phyloP scores from a whole-genome alignment of 2,113 vertebrate species.

The Psephotus haematonotus region DNA sequence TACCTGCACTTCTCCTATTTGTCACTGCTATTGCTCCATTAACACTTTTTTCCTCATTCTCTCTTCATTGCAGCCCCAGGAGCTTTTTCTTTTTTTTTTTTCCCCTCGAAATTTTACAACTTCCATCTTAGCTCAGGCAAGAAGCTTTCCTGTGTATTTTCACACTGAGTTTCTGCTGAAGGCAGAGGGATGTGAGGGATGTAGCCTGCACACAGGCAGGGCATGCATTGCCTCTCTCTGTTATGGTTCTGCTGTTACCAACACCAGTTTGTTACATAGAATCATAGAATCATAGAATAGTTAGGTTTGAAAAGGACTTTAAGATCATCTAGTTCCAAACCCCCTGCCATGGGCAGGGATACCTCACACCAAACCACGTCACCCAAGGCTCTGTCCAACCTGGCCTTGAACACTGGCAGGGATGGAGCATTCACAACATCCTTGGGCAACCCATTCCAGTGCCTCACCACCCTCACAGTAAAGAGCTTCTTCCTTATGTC shows the following conservation, averaged over 20 bases:
- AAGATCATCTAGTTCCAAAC: too few relatives aligned
- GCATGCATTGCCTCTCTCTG: not conserved
- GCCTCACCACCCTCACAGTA: too few relatives aligned
- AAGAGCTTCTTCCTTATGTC: too few relatives aligned
- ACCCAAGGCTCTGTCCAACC: too few relatives aligned
- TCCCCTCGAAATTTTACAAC: not conserved
- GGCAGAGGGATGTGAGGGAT: not conserved
- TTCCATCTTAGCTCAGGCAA: not conserved
- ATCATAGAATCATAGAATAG: too few relatives aligned
- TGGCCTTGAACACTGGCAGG: too few relatives aligned
- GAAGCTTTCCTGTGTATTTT: not conserved
- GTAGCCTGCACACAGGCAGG: not conserved
- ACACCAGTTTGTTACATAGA: not conserved
- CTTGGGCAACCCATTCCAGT: too few relatives aligned
- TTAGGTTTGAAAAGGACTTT: too few relatives aligned
- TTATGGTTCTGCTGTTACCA: constrained; percentile 52
- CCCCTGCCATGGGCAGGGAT: too few relatives aligned
- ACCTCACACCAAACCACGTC: too few relatives aligned
- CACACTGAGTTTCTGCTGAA: not conserved
- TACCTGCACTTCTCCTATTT: not conserved
- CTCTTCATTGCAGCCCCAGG: not conserved
- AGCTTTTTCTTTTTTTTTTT: not conserved
- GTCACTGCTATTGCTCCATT: not conserved
- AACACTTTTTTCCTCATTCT: not conserved
- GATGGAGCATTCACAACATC: too few relatives aligned